Conservation (phyloP, 2,797 vertebrate genomes). For the Smutsia temminckii region DNA sequence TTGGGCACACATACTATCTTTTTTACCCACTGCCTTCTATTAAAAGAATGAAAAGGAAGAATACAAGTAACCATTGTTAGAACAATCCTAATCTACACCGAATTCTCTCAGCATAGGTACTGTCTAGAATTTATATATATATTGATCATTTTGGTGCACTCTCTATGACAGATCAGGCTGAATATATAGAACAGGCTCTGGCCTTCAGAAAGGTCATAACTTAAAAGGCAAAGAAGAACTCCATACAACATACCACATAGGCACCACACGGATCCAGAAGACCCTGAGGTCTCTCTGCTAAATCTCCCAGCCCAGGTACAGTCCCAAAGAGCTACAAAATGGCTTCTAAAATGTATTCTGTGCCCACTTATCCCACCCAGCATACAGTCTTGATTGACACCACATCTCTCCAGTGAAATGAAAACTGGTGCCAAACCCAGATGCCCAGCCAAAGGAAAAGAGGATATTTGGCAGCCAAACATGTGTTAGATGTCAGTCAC, state of each 20-base stretch:
- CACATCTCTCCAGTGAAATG: conserved; percentile 60
- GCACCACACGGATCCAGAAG: not conserved
- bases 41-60: not conserved
- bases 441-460: conserved; percentile 53
- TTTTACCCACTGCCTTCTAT: not conserved
- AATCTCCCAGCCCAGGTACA: not conserved
- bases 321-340: not conserved
- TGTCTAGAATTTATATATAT: not conserved
- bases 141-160: not conserved
- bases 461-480: conserved; percentile 55
- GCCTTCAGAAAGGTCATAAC: conserved; percentile 50
- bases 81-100: not conserved
- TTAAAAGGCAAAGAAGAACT: conserved; percentile 25
- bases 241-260: not conserved
- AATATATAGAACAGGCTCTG: not conserved
- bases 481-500: conserved; percentile 55
- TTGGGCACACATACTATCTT: not conserved
- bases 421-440: conserved; percentile 54
- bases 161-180: not conserved
- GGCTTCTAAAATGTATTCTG: conserved; percentile 52
- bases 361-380: conserved; percentile 70
- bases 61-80: not conserved
- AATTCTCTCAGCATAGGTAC: conserved; percentile 10
- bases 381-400: conserved; percentile 62
- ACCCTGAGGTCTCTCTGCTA: not conserved